Conservation (phyloP, 2,113 vertebrate genomes). For the Ciconia maguari region DNA sequence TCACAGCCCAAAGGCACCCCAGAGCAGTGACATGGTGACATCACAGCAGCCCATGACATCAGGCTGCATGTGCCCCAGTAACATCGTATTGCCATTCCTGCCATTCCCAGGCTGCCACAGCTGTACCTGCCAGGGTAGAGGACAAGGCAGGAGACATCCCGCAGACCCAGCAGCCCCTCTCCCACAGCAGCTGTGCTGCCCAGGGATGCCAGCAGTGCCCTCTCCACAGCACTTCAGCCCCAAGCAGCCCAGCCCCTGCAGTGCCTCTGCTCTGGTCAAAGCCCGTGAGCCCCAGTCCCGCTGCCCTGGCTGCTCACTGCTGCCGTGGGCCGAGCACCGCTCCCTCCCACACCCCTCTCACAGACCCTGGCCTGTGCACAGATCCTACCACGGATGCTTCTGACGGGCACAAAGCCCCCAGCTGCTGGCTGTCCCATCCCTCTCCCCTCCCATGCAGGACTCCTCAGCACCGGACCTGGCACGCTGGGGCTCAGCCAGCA, state of each 20-base stretch:
- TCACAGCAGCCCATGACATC: background rate
- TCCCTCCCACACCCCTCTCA: background rate
- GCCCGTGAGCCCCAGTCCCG: rapidly evolving
- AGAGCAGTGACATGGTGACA: background rate
- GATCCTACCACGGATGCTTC: background rate
- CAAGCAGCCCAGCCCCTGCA: background rate
- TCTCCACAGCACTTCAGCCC: background rate
- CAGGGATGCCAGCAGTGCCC: background rate
- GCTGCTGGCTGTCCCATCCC: background rate
- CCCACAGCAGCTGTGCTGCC: background rate
- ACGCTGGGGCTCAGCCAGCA: constrained; percentile 46
- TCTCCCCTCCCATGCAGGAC: constrained; percentile 8
- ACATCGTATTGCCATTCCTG: background rate
- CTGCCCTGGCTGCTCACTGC: background rate
- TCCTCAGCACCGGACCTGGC: background rate
- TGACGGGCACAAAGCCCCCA: background rate
- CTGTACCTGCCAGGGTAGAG: background rate
- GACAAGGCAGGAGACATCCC: background rate
- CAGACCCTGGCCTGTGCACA: background rate
- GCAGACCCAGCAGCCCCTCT: background rate
- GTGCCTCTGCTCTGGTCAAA: background rate
- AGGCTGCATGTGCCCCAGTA: background rate
- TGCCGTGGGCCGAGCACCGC: background rate
- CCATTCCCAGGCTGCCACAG: background rate
- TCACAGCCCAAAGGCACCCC: background rate